Evolutionary conservation across 2,888 invertebrate genomes (phyloP).

Genomic region (Heliconius ismenius): DNA sequence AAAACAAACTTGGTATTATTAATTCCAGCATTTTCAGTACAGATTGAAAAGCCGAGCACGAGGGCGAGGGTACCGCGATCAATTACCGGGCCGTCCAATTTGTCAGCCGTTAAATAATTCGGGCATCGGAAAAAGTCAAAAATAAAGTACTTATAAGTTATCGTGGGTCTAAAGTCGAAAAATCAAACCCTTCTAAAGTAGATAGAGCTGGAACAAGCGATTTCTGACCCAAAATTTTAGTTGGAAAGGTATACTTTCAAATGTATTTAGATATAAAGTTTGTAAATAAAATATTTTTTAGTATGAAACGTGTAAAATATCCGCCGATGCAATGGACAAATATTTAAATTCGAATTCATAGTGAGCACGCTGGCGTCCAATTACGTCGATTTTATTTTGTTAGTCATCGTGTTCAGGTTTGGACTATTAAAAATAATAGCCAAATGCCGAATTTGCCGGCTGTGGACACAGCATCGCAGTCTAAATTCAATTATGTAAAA

Average conservation of each 20-base stretch:
- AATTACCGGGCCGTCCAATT: constrained; percentile 32
- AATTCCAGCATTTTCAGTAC: constrained; percentile 13
- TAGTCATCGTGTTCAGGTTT: constrained; percentile 28
- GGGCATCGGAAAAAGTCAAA: constrained; percentile 31
- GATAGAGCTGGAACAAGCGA: background rate
- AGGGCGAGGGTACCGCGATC: constrained; percentile 19
- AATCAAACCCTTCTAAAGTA: constrained; percentile 29
- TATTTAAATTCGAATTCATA: constrained; percentile 37
- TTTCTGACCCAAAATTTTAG: background rate
- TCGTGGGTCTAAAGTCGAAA: constrained; percentile 23
- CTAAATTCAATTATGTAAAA: constrained; percentile 32
- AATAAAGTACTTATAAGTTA: constrained; percentile 31
- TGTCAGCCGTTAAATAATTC: constrained; percentile 36
- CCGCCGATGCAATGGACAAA: constrained; percentile 35
- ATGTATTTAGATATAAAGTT: background rate
- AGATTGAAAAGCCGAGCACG: constrained; percentile 18
- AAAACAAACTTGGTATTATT: constrained; percentile 1
- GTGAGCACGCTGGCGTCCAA: constrained; percentile 31
- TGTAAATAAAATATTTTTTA: constrained; percentile 40
- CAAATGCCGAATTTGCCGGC: constrained; percentile 14
- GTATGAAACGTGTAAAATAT: constrained; percentile 41
- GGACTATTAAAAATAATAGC: constrained; percentile 37
- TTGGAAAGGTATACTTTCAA: background rate
- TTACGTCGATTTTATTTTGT: constrained; percentile 40
- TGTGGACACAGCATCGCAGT: constrained; percentile 23